phyloP scores from a whole-genome alignment of 1,140 invertebrate genomes.

The Colletes gigas region DNA sequence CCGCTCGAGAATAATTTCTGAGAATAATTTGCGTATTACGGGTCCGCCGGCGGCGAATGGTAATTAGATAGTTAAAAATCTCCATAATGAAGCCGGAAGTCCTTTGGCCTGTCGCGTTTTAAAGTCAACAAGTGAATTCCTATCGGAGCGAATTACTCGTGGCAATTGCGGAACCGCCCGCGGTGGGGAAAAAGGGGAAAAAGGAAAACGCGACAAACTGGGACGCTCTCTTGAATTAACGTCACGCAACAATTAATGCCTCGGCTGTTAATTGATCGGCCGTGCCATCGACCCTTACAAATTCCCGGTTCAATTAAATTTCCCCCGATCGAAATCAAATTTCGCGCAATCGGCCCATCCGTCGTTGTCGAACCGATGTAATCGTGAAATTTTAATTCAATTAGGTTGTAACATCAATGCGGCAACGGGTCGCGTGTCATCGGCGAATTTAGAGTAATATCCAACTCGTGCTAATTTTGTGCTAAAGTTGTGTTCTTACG shows the following conservation, averaged over 20 bases:
- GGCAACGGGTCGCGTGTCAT: neutral
- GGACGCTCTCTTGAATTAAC: neutral
- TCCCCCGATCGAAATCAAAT: neutral
- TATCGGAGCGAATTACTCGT: neutral
- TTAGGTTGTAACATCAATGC: neutral
- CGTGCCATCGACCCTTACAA: neutral
- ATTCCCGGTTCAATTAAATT: neutral
- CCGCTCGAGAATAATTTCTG: constrained; percentile 26
- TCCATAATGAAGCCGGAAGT: constrained; percentile 39
- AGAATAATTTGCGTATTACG: constrained; percentile 45
- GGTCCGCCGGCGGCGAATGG: constrained; percentile 8
- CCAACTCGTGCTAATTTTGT: too few species aligned
- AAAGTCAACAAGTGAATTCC: constrained; percentile 42
- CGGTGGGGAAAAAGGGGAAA: too few species aligned
- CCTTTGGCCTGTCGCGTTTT: constrained; percentile 15
- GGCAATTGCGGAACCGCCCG: neutral
- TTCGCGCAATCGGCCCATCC: neutral
- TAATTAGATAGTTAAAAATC: constrained; percentile 36
- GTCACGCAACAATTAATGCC: neutral
- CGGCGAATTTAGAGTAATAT: too few species aligned
- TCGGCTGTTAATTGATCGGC: neutral
- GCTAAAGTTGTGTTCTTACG: too few species aligned
- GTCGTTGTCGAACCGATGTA: neutral
- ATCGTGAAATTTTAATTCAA: neutral
- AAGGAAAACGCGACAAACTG: neutral